Base-by-base conservation (phyloP, 2,113 vertebrate species). In the Thamnophis sirtalis region DNA sequence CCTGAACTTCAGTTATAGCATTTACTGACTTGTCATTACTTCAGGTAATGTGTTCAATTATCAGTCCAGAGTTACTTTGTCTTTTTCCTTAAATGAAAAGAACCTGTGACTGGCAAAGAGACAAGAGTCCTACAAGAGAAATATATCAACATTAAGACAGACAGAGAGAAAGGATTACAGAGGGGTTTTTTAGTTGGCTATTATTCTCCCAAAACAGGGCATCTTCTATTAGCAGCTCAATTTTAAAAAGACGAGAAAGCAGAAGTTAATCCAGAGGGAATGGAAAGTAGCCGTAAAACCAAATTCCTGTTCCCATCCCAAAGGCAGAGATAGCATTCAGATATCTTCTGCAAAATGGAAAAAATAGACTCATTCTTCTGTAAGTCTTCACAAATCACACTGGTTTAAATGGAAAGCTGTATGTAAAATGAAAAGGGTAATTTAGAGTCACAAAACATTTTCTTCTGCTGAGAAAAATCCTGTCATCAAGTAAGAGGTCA, bases 401-500 rank as follows among this genome's bases (percentile, higher is more conserved):
- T 53, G 88, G 80, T 56, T 92, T 92, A 43, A 92, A 92, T 89
- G 63, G 80, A 55, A 89, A 92, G 63, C 88, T 38, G 49, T 84
- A 80, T 89, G 91, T 53, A 92, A 92, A 92, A 92, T 89, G 80
- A 86, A 84, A 80, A 56, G 49, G 80, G 80, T 86, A 92, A 92
- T 92, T 89, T 89, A 89, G 88, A 53, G 24, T 33, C 88, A 89
- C 91, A 92, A 92, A 92, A 63, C 73, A 55, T 88, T 60, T 89
- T 89, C 55, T 86, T 92, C 85, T 92, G 48, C 91, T 89, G 88
- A 92, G 91, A 68, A 92, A 89, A 89, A 54, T 85, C 87, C 91
- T 92, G 91, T 92, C 91, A 92, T 89, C 91, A 26, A 92, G 88
- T 85, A 80, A 68, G 88, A 89, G 48, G 55, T 89, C 91, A 92